Evolutionary conservation across 2,113 vertebrate genomes (phyloP).

Genomic region (Tauraco erythrolophus): DNA sequence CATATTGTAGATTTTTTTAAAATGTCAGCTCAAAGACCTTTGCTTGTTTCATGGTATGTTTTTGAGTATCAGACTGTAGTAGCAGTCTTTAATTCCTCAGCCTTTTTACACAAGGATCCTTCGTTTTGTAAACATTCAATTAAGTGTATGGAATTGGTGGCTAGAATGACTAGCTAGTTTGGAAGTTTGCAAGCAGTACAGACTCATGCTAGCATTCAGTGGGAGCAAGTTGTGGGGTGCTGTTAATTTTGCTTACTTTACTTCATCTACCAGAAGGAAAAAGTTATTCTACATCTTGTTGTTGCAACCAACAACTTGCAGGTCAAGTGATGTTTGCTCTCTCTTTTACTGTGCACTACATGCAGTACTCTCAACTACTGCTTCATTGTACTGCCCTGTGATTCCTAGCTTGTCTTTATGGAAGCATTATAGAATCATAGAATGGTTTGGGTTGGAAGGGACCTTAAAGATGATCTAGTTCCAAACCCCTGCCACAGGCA

Average conservation of each 20-base stretch:
- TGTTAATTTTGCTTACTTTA: background rate
- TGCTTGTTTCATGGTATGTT: background rate
- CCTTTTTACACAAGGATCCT: background rate
- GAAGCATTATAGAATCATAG: background rate
- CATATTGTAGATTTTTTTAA: background rate
- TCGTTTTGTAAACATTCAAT: conserved; percentile 20
- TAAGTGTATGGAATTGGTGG: background rate
- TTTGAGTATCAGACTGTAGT: background rate
- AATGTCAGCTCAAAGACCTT: background rate
- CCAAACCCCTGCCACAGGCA: too few species aligned
- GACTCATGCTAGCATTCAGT: background rate
- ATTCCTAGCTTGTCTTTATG: background rate
- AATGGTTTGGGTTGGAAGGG: too few species aligned
- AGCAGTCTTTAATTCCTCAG: background rate
- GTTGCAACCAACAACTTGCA: background rate
- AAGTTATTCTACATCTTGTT: background rate
- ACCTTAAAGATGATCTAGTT: too few species aligned
- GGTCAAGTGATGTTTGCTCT: background rate
- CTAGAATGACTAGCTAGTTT: background rate
- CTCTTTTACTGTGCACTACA: background rate
- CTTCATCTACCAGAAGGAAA: background rate
- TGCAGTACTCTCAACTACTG: fast-evolving
- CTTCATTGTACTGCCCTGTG: background rate
- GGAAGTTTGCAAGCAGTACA: background rate
- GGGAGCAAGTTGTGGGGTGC: background rate